Base-by-base conservation (phyloP, 2,797 vertebrate species). In the Molossus alvarezi region DNA sequence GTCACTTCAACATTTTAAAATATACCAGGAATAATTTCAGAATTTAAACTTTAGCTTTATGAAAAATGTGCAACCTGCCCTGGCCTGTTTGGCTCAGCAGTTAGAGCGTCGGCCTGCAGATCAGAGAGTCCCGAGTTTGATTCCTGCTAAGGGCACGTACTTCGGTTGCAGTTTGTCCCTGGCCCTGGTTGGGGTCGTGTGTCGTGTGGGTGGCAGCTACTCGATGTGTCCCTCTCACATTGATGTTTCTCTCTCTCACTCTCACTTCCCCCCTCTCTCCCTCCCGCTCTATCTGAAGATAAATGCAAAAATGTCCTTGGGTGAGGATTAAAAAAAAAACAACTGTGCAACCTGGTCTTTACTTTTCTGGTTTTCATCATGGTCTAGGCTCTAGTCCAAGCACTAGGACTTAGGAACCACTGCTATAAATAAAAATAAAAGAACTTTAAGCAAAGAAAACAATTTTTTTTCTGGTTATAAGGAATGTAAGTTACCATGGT, bases 41-140 rank as follows among this genome's bases (percentile, higher is more conserved):
- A 96, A 88, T 89, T 92, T 86, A 82, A 94, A 86, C 18, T 64
- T 88, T 17, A 90, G 51, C 45, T 69, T 91, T 62, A 87, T 73
- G 41, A 95, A 96, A 85, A 94, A 86, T 64, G 15, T 77, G 18
- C 76, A 95, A n/a, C 27, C 84, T 33, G 92, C 33, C 33, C 33
- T 33, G 33, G 33, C 33, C 33, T 33, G 33, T 33, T 33, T 33
- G 33, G 33, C 33, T 33, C 33, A 33, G 33, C 33, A 33, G 33
- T 33, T 33, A 33, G 33, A 33, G 33, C 33, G 33, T 33, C 33
- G 33, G 33, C 33, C 33, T 33, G 33, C 33, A 33, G 33, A 33
- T 33, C 33, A 33, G 33, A 33, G 33, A 33, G 33, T 33, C 33
- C 33, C 33, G 33, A 33, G 33, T 33, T 33, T 33, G 33, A 33